phyloP scores from a whole-genome alignment of 2,888 invertebrate species.

The Tachina grossa region DNA sequence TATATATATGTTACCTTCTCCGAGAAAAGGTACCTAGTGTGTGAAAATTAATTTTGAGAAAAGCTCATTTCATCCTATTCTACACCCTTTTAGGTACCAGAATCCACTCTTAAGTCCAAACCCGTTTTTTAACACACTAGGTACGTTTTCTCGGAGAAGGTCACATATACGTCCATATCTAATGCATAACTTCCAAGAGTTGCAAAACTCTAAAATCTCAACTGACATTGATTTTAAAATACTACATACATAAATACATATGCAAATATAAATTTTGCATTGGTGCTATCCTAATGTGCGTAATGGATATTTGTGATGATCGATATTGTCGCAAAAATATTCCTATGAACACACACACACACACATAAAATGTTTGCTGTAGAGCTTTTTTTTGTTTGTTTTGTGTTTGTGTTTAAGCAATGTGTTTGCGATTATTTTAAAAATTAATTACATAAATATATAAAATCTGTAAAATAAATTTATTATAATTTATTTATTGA shows the following conservation, averaged over 20 bases:
- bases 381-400: slow-evolving; percentile 36
- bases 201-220: too few relatives aligned
- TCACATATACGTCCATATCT: too few relatives aligned
- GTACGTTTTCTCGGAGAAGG: too few relatives aligned
- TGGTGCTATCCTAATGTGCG: slow-evolving; percentile 13
- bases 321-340: slow-evolving; percentile 34
- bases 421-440: slow-evolving; percentile 80
- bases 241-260: neutral
- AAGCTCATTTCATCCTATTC: too few relatives aligned
- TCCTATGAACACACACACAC: slow-evolving; percentile 2
- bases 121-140: too few relatives aligned
- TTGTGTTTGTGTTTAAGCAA: slow-evolving; percentile 71
- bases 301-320: neutral
- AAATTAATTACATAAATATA: slow-evolving; percentile 81
- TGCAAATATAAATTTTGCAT: neutral
- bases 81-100: too few relatives aligned
- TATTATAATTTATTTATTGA: slow-evolving; percentile 81
- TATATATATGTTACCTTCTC: too few relatives aligned
- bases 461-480: slow-evolving; percentile 81
- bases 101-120: too few relatives aligned
- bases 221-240: too few relatives aligned
- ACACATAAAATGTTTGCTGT: slow-evolving; percentile 30
- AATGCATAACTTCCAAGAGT: too few relatives aligned
- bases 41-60: too few relatives aligned
- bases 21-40: too few relatives aligned